Evolutionary conservation across 2,888 invertebrate species (phyloP).

Genomic region (Acanthosepion esculentum): DNA sequence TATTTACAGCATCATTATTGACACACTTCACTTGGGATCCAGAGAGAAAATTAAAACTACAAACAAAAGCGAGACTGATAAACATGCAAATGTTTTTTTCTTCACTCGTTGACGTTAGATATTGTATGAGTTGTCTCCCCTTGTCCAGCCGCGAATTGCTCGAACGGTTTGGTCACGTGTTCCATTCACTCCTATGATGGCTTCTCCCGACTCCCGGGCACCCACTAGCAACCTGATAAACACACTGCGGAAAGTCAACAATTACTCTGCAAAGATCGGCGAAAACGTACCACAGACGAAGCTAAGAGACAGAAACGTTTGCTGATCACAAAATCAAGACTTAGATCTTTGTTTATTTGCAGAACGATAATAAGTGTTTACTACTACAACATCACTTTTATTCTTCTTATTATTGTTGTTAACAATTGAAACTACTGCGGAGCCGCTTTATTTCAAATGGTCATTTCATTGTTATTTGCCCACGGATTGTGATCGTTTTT

Average conservation of each 20-base stretch:
- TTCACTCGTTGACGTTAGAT: background rate
- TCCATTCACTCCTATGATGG: background rate
- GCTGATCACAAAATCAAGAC: background rate
- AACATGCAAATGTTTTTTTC: no score
- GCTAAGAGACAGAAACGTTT: background rate
- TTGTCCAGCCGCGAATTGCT: background rate
- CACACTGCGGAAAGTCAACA: background rate
- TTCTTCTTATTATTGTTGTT: background rate
- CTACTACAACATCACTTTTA: background rate
- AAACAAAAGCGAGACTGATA: no score
- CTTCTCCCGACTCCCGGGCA: constrained; percentile 9
- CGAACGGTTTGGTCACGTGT: constrained; percentile 15
- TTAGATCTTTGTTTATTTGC: background rate
- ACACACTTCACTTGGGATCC: no score
- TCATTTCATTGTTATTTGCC: constrained; percentile 13
- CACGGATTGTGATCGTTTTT: background rate
- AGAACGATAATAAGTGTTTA: background rate
- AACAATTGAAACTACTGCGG: background rate
- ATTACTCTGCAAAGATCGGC: background rate
- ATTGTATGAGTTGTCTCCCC: background rate
- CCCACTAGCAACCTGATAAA: background rate
- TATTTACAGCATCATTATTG: no score
- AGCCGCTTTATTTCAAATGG: background rate
- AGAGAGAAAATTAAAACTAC: no score
- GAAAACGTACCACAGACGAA: background rate